Conservation (phyloP, 2,797 vertebrate species). For the Varecia variegata region DNA sequence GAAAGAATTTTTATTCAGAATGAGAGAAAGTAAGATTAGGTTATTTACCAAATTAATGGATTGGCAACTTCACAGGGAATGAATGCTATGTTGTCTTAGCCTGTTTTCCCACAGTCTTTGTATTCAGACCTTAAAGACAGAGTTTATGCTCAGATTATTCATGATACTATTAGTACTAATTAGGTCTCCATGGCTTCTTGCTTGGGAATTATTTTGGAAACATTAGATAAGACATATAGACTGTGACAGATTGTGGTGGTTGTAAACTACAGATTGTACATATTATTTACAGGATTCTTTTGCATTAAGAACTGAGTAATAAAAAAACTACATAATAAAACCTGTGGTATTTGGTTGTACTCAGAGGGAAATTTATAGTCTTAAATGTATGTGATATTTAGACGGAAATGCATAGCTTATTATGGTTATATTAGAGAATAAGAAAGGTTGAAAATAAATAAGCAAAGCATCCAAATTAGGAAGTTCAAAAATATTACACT, state of each 20-base stretch:
- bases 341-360: neutral
- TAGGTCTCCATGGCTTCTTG: neutral
- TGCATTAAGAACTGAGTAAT: slow-evolving; percentile 14
- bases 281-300: slow-evolving; percentile 13
- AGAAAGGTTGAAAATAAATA: slow-evolving; percentile 16
- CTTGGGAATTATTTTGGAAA: slow-evolving; percentile 29
- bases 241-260: neutral
- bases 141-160: neutral
- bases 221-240: neutral
- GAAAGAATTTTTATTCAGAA: slow-evolving; percentile 42
- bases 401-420: slow-evolving; percentile 17
- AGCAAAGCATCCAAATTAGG: slow-evolving; percentile 4
- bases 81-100: neutral
- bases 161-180: neutral
- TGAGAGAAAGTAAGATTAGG: neutral
- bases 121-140: neutral
- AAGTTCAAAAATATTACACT: slow-evolving; percentile 23
- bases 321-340: slow-evolving; percentile 17
- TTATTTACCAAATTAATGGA: neutral
- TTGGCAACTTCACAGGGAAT: neutral
- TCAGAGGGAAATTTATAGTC: slow-evolving; percentile 26
- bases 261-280: slow-evolving; percentile 39
- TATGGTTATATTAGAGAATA: neutral
- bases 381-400: slow-evolving; percentile 5
- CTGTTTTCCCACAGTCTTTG: neutral